Conservation (phyloP, 2,888 invertebrate species). For the Mellilla xanthometata region DNA sequence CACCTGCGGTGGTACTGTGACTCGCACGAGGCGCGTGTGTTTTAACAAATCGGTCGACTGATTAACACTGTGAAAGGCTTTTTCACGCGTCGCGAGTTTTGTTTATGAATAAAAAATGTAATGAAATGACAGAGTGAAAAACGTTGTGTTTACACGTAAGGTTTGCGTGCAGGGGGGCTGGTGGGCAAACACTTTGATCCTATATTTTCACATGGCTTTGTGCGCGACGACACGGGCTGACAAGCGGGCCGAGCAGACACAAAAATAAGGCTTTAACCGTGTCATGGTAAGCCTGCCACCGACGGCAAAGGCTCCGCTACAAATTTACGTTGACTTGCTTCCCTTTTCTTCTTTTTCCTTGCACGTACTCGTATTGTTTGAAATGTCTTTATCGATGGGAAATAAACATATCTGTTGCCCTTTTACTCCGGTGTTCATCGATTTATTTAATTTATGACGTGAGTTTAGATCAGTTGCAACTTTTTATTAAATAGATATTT, state of each 20-base stretch:
- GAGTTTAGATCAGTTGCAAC: too few species aligned
- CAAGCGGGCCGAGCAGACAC: slow-evolving; percentile 78
- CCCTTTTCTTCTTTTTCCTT: slow-evolving; percentile 51
- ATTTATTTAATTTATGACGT: slow-evolving; percentile 4
- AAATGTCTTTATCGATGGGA: slow-evolving; percentile 38
- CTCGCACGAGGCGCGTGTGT: slow-evolving; percentile 21
- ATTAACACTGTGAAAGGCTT: slow-evolving; percentile 35
- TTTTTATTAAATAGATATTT: too few species aligned
- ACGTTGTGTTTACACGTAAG: slow-evolving; percentile 55
- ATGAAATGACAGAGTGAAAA: slow-evolving; percentile 53
- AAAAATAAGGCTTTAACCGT: slow-evolving; percentile 82
- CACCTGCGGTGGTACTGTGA: slow-evolving; percentile 25
- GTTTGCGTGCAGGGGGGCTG: slow-evolving; percentile 50
- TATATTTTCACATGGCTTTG: slow-evolving; percentile 80
- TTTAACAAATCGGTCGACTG: slow-evolving; percentile 32
- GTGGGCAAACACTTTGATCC: slow-evolving; percentile 74
- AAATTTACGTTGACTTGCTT: slow-evolving; percentile 75
- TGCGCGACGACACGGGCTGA: slow-evolving; percentile 71
- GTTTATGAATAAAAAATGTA: slow-evolving; percentile 37
- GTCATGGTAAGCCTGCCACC: slow-evolving; percentile 80
- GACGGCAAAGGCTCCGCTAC: slow-evolving; percentile 79
- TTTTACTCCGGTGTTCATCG: slow-evolving; percentile 16
- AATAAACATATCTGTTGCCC: slow-evolving; percentile 27
- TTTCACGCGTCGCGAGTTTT: slow-evolving; percentile 31
- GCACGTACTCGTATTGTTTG: slow-evolving; percentile 50